These are phyloP conservation scores for Pilophorus perplexus DNA, from an alignment of 2,888 invertebrate genomes.

Conservation along the genomic window DNA sequence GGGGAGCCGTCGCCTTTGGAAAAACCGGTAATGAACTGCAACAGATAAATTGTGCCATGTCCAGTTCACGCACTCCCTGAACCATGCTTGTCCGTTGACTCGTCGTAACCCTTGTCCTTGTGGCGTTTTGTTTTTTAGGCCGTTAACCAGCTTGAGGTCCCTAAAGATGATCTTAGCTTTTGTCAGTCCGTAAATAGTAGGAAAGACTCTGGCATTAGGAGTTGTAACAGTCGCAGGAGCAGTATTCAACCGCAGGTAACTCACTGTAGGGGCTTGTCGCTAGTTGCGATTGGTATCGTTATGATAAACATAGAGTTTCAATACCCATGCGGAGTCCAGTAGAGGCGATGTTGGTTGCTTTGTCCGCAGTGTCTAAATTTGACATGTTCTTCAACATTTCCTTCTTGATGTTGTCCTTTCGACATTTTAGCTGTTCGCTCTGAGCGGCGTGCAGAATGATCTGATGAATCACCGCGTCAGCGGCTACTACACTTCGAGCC, in stretches of 20 bases:
- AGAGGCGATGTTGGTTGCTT: too few species aligned
- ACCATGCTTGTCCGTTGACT: neutral
- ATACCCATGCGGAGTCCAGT: too few species aligned
- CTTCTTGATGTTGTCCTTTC: too few species aligned
- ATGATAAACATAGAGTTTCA: too few species aligned
- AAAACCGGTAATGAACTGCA: constrained; percentile 5
- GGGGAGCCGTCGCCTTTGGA: constrained; percentile 37
- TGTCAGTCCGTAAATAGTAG: constrained; percentile 77
- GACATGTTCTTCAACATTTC: neutral
- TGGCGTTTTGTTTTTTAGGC: constrained; percentile 22
- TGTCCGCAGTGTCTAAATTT: neutral
- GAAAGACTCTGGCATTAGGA: constrained; percentile 84
- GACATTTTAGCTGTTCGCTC: constrained; percentile 59
- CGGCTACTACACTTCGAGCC: constrained; percentile 84
- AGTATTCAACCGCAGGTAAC: constrained; percentile 80
- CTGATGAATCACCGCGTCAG: constrained; percentile 78
- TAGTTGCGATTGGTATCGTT: neutral
- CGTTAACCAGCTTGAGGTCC: constrained; percentile 43
- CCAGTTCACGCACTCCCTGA: neutral
- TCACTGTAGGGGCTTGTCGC: too few species aligned
- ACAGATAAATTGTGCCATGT: neutral
- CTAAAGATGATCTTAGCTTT: constrained; percentile 65
- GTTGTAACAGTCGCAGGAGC: constrained; percentile 73
- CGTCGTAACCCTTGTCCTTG: constrained; percentile 16
- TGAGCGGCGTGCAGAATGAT: constrained; percentile 63